phyloP scores from a whole-genome alignment of 2,113 vertebrate species.

The Nycticebus coucang region DNA sequence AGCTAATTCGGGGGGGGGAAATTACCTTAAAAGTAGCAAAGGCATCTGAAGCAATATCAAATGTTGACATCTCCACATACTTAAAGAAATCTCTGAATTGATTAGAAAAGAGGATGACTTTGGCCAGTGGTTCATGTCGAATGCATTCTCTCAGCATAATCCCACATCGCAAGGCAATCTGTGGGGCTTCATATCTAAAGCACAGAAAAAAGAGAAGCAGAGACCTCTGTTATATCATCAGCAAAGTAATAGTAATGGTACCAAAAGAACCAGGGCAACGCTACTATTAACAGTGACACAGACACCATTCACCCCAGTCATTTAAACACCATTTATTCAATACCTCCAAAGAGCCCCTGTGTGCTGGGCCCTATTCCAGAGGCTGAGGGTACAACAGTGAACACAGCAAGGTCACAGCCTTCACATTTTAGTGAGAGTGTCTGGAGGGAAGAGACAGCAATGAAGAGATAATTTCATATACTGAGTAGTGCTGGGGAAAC shows the following conservation, averaged over 20 bases:
- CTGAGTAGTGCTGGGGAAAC: slow-evolving; percentile 12
- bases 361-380: not conserved
- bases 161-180: slow-evolving; percentile 95
- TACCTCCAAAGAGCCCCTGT: not conserved
- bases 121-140: slow-evolving; percentile 96
- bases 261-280: slow-evolving; percentile 42
- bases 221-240: slow-evolving; percentile 17
- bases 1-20: not conserved
- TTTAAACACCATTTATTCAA: slow-evolving; percentile 21
- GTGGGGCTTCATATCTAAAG: slow-evolving; percentile 95
- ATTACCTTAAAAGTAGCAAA: slow-evolving; percentile 98
- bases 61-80: slow-evolving; percentile 98
- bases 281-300: not conserved
- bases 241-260: slow-evolving; percentile 31
- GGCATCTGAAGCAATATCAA: slow-evolving; percentile 98
- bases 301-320: not conserved
- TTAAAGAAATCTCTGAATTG: slow-evolving; percentile 95
- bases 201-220: slow-evolving; percentile 17
- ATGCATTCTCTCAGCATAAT: slow-evolving; percentile 99
- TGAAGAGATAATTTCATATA: not conserved
- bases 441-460: not conserved
- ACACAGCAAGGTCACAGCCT: not conserved
- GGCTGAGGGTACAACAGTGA: not conserved
- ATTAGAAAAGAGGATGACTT: slow-evolving; percentile 92
- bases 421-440: not conserved